Percentiles rank a stretch among this genome's conserved stretches.
These are phyloP conservation scores for Typhlichthys eigenmanni DNA, from an alignment of 2,797 vertebrate species.

Conservation along the genomic window DNA sequence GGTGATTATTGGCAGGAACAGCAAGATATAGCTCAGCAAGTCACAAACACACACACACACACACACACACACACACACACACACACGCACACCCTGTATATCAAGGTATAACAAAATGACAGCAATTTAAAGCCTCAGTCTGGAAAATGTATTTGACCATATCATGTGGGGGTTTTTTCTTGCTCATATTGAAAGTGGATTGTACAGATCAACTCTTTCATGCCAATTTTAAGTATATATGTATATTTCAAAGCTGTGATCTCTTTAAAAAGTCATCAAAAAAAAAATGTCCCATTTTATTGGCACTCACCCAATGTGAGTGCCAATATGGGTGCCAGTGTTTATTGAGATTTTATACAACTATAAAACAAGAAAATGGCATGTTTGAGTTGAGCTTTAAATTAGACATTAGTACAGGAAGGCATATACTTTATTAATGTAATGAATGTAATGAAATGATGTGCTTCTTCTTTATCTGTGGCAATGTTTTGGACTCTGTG, in stretches of 20 bases:
- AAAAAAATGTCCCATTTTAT: too few relatives aligned
- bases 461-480: too few relatives aligned
- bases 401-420: constrained; percentile 16
- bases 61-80: too few relatives aligned
- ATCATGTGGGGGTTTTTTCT: neutral
- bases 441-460: neutral
- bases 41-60: constrained; percentile 20
- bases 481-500: too few relatives aligned
- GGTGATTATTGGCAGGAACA: constrained; percentile 33
- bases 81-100: constrained; percentile 26
- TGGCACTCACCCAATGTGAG: too few relatives aligned
- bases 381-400: neutral
- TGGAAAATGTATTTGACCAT: neutral
- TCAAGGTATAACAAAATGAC: constrained; percentile 27
- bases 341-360: constrained; percentile 17
- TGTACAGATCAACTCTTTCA: neutral
- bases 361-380: constrained; percentile 10
- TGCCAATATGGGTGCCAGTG: neutral
- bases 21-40: constrained; percentile 31
- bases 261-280: too few relatives aligned
- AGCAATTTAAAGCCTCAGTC: constrained; percentile 20
- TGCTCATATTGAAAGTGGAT: neutral
- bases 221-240: too few relatives aligned
- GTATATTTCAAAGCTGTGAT: too few relatives aligned
- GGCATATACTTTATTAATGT: neutral